A percentile compares a stretch with the other conserved stretches of the same genome.
phyloP scores from a whole-genome alignment of 35 echinoderm and acorn worm genomes.

The Lytechinus pictus region DNA sequence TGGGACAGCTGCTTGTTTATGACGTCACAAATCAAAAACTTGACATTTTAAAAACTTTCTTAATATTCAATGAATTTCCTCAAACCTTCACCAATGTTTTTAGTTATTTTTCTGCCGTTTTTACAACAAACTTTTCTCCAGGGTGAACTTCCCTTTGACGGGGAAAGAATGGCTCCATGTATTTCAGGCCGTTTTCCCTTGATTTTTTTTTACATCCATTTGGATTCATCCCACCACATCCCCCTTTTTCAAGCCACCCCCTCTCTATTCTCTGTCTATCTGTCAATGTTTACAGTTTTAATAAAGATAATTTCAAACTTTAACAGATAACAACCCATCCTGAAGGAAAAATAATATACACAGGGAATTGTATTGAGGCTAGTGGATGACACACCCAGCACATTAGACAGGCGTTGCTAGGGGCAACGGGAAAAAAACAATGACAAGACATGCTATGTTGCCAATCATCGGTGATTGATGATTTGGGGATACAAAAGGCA shows the following conservation, averaged over 20 bases:
- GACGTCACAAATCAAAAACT: too few relatives aligned
- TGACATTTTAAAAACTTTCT: too few relatives aligned
- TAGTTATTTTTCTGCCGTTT: too few relatives aligned
- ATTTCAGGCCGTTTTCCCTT: neutral
- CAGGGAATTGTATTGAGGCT: neutral
- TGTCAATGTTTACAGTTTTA: neutral
- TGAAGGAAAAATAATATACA: neutral
- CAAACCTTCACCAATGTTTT: too few relatives aligned
- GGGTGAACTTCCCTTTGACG: too few relatives aligned
- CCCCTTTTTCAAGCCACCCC: neutral
- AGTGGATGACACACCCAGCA: neutral
- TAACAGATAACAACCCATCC: neutral
- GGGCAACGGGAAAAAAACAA: slow-evolving; percentile 28
- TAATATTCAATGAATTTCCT: too few relatives aligned
- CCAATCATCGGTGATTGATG: slow-evolving; percentile 17
- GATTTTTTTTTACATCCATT: neutral
- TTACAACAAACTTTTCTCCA: too few relatives aligned
- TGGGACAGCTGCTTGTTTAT: too few relatives aligned
- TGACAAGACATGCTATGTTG: slow-evolving; percentile 27
- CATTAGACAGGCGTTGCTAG: slow-evolving; percentile 35
- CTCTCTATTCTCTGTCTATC: neutral
- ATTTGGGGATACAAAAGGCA: slow-evolving; percentile 10
- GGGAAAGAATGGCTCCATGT: too few relatives aligned
- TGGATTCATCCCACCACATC: neutral
- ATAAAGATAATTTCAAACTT: neutral